Percentiles rank a stretch among this genome's conserved stretches.
phyloP scores from a whole-genome alignment of 2,797 vertebrate species.

The Danio tinwini region DNA sequence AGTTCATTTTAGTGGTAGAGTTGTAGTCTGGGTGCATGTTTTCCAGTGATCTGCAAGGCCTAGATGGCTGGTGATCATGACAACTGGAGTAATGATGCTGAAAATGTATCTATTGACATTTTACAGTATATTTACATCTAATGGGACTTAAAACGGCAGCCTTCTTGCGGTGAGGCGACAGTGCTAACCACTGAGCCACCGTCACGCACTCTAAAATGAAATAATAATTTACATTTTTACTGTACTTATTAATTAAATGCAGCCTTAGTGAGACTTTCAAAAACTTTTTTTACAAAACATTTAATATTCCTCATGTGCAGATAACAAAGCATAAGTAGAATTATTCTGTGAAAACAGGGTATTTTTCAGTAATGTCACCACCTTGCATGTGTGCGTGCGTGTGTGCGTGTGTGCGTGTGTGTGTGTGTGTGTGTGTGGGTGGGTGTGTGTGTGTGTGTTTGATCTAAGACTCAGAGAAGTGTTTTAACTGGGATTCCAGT shows the following conservation, averaged over 20 bases:
- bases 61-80: no score
- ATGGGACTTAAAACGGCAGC: no score
- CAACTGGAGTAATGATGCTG: no score
- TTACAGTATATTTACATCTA: no score
- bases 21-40: no score
- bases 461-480: slow-evolving; percentile 18
- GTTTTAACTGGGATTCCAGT: slow-evolving; percentile 49
- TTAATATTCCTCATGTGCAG: slow-evolving; percentile 5
- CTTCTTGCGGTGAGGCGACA: no score
- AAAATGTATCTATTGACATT: no score
- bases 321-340: slow-evolving; percentile 36
- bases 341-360: slow-evolving; percentile 34
- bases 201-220: no score
- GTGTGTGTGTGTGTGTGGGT: slow-evolving; percentile 40
- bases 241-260: background rate
- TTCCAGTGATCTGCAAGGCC: no score
- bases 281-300: background rate
- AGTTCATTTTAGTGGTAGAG: no score
- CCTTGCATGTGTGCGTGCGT: slow-evolving; percentile 37
- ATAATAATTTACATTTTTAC: no score
- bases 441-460: slow-evolving; percentile 38
- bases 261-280: background rate
- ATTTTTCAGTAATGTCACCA: slow-evolving; percentile 18
- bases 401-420: slow-evolving; percentile 34
- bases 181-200: no score